Evolutionary conservation across 1,140 invertebrate species (phyloP), one percentile per base, ranked within the genome.

Genomic region (Leptinotarsa defecta): DNA sequence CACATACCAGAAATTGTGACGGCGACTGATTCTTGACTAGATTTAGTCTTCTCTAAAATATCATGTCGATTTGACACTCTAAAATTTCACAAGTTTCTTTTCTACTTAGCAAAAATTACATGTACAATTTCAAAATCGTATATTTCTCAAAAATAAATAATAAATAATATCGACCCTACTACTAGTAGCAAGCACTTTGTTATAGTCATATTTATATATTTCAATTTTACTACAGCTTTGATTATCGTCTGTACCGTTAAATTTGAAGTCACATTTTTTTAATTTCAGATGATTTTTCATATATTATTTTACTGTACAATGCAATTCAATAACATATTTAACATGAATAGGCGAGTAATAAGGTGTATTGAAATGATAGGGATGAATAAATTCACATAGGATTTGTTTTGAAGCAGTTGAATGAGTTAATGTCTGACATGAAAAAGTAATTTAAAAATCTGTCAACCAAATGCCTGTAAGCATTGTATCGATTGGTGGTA

Each of bases 171-270:
- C 57, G 72, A 78, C 73, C 48, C 71, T 75, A 77, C 69, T 75
- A 74, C 77, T 72, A 79, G 74, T 70, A 65, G 77, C 64, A 79
- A 79, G 78, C 78, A 79, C 78, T 79, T 79, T 74, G 71, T 75
- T 79, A 79, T 79, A 79, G 78, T 79, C 78, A 64, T 70, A n/a
- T 27, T 74, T 69, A 27, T 57, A 57, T 13, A 57, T 57, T 57
- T 17, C 19, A 57, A 27, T 69, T 69, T 64, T n/a, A 62, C 61
- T 65, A 73, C 13, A 65, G 19, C 22, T 48, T 24, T 27, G 15
- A 34, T 67, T 17, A 68, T 34, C 27, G 34, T 34, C 27, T 43
- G 34, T 43, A 11, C 34, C 3, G 8, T 43, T 43, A 43, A 11
- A 43, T 43, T 43, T 11, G 8, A 43, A 43, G 34, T 43, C 8